Evolutionary conservation across 2,888 invertebrate genomes (phyloP).

Genomic region (Drymonia ruficornis): DNA sequence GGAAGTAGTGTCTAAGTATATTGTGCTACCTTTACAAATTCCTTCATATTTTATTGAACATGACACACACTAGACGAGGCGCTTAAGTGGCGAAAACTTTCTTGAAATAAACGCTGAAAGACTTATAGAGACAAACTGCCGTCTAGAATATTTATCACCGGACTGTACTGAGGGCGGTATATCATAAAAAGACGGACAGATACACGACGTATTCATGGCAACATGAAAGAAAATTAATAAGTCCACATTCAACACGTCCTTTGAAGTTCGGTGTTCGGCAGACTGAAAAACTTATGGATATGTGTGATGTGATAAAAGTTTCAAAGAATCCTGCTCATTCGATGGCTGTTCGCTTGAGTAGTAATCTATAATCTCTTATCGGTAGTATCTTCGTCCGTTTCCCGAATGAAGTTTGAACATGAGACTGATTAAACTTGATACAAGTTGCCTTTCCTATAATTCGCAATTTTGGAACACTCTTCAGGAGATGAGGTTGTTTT

Average conservation of each 20-base stretch:
- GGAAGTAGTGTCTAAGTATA: neutral
- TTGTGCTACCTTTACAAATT: neutral
- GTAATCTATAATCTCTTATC: neutral
- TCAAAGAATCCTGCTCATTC: constrained; percentile 20
- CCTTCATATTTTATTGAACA: neutral
- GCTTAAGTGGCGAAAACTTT: neutral
- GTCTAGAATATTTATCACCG: constrained; percentile 9
- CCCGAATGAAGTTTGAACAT: too few relatives aligned
- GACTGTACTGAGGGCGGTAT: constrained; percentile 7
- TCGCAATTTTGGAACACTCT: too few relatives aligned
- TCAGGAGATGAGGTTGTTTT: too few relatives aligned
- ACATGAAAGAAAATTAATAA: constrained; percentile 30
- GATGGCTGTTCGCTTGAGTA: constrained; percentile 4
- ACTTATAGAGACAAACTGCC: constrained; percentile 5
- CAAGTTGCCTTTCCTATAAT: too few relatives aligned
- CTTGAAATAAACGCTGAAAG: constrained; percentile 1
- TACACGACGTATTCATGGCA: constrained; percentile 5
- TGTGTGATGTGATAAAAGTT: constrained; percentile 17
- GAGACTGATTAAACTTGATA: too few relatives aligned
- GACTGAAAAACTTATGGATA: constrained; percentile 24
- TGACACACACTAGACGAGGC: neutral
- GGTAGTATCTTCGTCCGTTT: neutral
- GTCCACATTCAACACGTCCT: constrained; percentile 16
- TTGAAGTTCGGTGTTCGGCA: constrained; percentile 30
- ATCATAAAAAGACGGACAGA: constrained; percentile 18